phyloP scores from a whole-genome alignment of 2,113 vertebrate genomes.

The Sclerurus mexicanus region DNA sequence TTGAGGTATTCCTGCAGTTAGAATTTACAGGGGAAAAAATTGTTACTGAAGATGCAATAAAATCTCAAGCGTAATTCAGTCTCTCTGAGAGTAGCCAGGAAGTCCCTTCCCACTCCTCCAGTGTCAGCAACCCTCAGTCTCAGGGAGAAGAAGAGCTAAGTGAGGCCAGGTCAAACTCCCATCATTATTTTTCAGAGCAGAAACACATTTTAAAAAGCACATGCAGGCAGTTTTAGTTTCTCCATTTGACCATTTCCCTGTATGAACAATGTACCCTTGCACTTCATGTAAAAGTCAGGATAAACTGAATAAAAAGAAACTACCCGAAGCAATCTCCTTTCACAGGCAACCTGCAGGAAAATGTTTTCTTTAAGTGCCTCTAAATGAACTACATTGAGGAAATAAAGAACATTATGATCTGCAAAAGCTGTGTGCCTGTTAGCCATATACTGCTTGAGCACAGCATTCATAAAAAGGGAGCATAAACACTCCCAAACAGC shows the following conservation, averaged over 20 bases:
- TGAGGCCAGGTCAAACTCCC: background rate
- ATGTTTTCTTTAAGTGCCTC: background rate
- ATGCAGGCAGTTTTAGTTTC: background rate
- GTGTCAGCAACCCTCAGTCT: background rate
- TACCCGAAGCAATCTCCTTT: background rate
- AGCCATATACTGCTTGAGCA: background rate
- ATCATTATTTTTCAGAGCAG: slow-evolving; percentile 4
- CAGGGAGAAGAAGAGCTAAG: background rate
- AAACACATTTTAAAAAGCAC: background rate
- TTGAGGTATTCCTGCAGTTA: slow-evolving; percentile 10
- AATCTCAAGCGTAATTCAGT: background rate
- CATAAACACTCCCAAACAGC: background rate
- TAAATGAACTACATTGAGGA: background rate
- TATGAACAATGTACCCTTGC: background rate
- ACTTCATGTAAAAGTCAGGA: background rate
- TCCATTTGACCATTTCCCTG: background rate
- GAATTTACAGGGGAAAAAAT: background rate
- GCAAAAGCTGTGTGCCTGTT: background rate
- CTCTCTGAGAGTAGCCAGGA: background rate
- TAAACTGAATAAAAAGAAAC: background rate
- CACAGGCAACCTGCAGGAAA: background rate
- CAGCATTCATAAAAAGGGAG: background rate
- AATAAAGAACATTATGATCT: background rate
- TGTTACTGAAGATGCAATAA: background rate
- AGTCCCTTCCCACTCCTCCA: background rate